Percentiles rank a stretch among this genome's conserved stretches.
These are phyloP conservation scores for Miltochrista miniata DNA, from an alignment of 2,888 invertebrate species.

Conservation along the genomic window DNA sequence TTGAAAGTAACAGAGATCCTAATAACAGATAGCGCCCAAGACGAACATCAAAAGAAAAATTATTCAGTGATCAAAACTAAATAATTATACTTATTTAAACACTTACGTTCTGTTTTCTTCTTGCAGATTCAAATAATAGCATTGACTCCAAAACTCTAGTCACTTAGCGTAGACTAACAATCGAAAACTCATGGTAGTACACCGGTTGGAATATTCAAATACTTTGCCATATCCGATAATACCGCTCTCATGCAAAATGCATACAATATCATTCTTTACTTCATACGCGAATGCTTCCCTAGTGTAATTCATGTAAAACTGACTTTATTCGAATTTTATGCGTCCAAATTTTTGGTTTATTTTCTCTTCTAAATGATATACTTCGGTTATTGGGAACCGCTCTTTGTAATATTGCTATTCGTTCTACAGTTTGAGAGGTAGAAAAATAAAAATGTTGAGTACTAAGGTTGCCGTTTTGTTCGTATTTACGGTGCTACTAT, in stretches of 20 bases:
- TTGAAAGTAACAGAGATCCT: no score
- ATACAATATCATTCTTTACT: conserved; percentile 82
- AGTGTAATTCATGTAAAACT: conserved; percentile 78
- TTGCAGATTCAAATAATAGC: not conserved
- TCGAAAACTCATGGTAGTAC: conserved; percentile 42
- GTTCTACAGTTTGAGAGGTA: conserved; percentile 8
- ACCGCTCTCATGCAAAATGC: conserved; percentile 80
- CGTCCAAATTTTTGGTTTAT: conserved; percentile 62
- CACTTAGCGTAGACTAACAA: conserved; percentile 15
- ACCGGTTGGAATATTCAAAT: conserved; percentile 74
- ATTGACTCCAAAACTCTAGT: not conserved
- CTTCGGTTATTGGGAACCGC: conserved; percentile 22
- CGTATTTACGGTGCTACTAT: not conserved
- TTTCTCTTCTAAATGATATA: conserved; percentile 30
- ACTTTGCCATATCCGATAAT: conserved; percentile 78
- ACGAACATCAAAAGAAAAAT: no score
- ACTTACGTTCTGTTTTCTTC: not conserved
- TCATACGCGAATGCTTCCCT: conserved; percentile 70
- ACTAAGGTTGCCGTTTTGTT: not conserved
- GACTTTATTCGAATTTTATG: conserved; percentile 79
- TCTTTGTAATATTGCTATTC: conserved; percentile 9
- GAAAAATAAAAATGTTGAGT: conserved; percentile 1
- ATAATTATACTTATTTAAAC: no score
- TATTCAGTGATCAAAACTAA: no score
- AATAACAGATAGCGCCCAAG: no score